Evolutionary conservation across 2,113 vertebrate species (phyloP).

Genomic region (Engraulis encrasicolus): DNA sequence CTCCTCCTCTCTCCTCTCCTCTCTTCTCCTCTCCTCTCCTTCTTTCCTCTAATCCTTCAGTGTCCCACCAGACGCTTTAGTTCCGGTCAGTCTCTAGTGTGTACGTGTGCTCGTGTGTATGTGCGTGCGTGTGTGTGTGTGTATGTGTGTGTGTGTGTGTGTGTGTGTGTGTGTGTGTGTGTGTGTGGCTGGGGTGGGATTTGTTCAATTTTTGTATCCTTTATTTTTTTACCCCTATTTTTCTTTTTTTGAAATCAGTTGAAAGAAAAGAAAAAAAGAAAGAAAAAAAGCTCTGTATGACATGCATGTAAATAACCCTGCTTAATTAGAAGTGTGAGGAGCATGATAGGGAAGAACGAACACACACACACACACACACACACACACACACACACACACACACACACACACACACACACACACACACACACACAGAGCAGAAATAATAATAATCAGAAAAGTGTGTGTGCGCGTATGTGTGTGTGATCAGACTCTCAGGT

Average conservation of each 20-base stretch:
- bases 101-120: not conserved
- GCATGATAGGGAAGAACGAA: constrained; percentile 16
- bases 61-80: not conserved
- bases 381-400: no score
- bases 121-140: not conserved
- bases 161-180: not conserved
- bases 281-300: no score
- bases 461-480: no score
- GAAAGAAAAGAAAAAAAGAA: constrained; percentile 59
- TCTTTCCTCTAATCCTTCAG: not conserved
- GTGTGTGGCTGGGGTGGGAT: not conserved
- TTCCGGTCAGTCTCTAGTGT: not conserved
- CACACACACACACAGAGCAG: constrained; percentile 29
- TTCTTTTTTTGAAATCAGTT: constrained; percentile 34
- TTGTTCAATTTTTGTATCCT: not conserved
- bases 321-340: constrained; percentile 74
- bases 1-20: not conserved
- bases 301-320: constrained; percentile 76
- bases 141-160: not conserved
- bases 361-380: no score
- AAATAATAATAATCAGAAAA: constrained; percentile 28
- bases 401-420: no score
- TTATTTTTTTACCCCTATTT: not conserved
- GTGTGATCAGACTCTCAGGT: constrained; percentile 64
- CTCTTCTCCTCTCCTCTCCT: not conserved